Conservation (phyloP, 2,113 vertebrate genomes). For the Tapirus terrestris region DNA sequence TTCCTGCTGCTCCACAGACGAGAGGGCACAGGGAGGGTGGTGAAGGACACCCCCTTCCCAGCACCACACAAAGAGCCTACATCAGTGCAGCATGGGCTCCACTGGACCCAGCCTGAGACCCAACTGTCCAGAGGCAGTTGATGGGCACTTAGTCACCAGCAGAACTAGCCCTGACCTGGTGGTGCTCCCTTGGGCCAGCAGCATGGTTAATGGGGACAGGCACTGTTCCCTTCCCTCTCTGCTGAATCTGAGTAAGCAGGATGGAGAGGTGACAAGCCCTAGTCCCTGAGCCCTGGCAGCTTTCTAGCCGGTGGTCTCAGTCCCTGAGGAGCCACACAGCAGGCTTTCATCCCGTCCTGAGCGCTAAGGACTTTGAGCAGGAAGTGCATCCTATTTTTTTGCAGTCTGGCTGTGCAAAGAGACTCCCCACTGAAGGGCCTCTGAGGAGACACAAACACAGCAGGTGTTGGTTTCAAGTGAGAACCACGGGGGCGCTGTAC, state of each 20-base stretch:
- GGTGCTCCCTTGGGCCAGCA: background rate
- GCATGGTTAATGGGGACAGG: rapidly evolving
- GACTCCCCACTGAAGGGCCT: background rate
- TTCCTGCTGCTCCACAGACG: background rate
- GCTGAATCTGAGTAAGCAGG: background rate
- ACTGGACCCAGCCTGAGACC: background rate
- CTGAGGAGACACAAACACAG: background rate
- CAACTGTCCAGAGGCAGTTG: background rate
- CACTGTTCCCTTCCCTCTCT: background rate
- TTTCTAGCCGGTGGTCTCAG: background rate
- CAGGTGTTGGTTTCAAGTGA: background rate
- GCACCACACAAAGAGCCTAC: background rate
- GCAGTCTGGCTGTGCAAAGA: background rate
- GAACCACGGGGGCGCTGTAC: rapidly evolving
- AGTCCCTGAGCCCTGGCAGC: background rate
- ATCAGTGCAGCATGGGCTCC: background rate
- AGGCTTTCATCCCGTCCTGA: background rate
- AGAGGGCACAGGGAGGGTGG: background rate
- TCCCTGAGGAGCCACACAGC: rapidly evolving
- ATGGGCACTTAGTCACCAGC: background rate
- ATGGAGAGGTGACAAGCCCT: background rate
- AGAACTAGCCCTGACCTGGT: no score
- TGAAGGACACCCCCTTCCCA: background rate
- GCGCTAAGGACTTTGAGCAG: rapidly evolving
- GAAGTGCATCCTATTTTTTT: background rate